A percentile compares a stretch with the other conserved stretches of the same genome.
These are phyloP conservation scores for Theropithecus gelada DNA, from an alignment of 2,113 vertebrate genomes.

Conservation along the genomic window DNA sequence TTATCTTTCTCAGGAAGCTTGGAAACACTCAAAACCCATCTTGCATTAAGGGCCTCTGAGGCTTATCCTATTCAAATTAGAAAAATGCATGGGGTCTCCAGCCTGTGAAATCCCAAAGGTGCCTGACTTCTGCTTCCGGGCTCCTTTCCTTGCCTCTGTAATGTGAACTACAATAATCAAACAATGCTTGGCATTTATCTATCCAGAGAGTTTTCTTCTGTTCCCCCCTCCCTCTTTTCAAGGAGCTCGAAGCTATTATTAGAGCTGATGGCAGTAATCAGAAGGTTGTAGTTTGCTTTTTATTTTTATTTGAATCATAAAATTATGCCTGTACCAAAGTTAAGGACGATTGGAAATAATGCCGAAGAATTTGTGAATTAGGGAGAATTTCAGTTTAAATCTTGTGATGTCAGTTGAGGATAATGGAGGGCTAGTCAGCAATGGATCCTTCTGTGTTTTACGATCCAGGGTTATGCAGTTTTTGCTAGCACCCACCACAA, in stretches of 20 bases:
- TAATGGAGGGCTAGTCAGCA: neutral
- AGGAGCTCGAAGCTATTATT: neutral
- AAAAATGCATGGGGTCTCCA: conserved; percentile 42
- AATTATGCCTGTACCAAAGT: neutral
- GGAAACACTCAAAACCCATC: conserved; percentile 40
- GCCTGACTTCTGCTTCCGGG: neutral
- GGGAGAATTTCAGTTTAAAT: neutral
- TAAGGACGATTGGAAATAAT: neutral
- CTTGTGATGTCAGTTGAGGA: neutral
- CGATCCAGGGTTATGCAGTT: neutral
- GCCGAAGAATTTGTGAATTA: neutral
- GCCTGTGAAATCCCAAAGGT: conserved; percentile 44
- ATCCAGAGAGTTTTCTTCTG: neutral
- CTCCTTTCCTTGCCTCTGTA: neutral
- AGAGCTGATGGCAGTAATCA: neutral
- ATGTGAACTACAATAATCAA: neutral
- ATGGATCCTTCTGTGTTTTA: neutral
- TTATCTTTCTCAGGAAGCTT: conserved; percentile 54
- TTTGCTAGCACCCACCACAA: neutral
- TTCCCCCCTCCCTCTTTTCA: neutral
- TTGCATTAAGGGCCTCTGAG: conserved; percentile 33
- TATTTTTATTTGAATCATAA: conserved; percentile 35
- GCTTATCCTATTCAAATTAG: conserved; percentile 52
- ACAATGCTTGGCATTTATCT: neutral
- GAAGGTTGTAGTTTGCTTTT: conserved; percentile 18